Base-by-base conservation (phyloP, 2,113 vertebrate species). In the Tricholaema leucomelas region DNA sequence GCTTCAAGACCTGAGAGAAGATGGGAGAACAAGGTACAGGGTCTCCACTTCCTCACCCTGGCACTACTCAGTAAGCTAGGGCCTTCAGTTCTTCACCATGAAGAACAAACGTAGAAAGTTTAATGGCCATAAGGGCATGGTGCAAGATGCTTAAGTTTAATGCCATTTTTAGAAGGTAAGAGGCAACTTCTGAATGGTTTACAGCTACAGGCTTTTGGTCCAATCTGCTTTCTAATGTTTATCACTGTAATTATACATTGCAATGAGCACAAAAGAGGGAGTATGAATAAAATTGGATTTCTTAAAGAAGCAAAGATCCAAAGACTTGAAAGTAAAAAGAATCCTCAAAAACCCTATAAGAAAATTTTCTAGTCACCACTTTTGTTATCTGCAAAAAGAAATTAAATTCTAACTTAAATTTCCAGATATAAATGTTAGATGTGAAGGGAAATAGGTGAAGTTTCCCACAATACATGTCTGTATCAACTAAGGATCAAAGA, bases 1-100 rank as follows among this genome's bases (percentile, higher is more conserved):
- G 89, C 86, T 91, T 81, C 40, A 78, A 92, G 88, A 79, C 70
- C 48, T 52, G 63, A 85, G 78, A 79, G 90, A 81, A 56, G 76
- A 75, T 0, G 66, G 77, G 6, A 74, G 27, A n/a, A 78, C 24
- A 9, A 4, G 73, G 79, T 69, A 78, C 56, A 64, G 19, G 16
- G 28, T 86, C 31, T 58, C 69, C 14, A 42, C 46, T 63, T 83
- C 92, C 70, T 89, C 25, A 52, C 38, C 38, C 60, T 33, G 21
- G 28, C 63, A 77, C 81, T 70, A 81, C 59, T 46, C 50, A 93
- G 72, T 44, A 54, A 46, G 38, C 85, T 40, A 16, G 20, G 33
- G 46, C 76, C 66, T 63, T 63, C 52, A 21, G 38, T 38, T 71
- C 56, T 87, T 35, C 11, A 33, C 8, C 2, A 0, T 18, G 38